Percentiles rank a stretch among this genome's conserved stretches.
phyloP scores from a whole-genome alignment of 2,113 vertebrate species.

The Eptesicus fuscus region DNA sequence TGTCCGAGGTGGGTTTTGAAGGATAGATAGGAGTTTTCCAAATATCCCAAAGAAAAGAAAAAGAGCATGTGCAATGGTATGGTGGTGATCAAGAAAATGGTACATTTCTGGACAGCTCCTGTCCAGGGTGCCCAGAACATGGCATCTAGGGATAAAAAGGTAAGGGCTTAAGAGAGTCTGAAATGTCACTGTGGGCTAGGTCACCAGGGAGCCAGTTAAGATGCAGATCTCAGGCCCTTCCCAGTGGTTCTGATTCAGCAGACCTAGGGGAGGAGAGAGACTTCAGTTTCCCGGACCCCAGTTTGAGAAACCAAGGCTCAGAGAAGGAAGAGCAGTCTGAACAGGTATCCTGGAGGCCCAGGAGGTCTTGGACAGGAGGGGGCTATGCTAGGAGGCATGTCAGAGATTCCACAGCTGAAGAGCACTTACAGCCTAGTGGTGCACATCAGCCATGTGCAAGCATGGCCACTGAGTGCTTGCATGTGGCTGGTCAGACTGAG shows the following conservation, averaged over 20 bases:
- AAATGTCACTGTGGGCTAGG: too few species aligned
- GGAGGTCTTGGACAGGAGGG: rapidly evolving
- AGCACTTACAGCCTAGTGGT: neutral
- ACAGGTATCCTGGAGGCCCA: neutral
- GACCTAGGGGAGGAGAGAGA: neutral
- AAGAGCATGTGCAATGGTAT: rapidly evolving
- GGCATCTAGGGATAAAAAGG: neutral
- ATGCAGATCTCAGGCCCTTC: neutral
- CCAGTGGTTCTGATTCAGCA: neutral
- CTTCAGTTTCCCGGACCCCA: rapidly evolving
- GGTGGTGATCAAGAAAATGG: neutral
- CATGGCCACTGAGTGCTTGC: neutral
- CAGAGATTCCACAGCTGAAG: neutral
- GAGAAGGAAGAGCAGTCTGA: neutral
- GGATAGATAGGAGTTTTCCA: neutral
- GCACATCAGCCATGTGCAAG: neutral
- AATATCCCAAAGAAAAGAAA: neutral
- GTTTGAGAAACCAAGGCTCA: neutral
- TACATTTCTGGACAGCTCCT: neutral
- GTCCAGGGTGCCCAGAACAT: rapidly evolving
- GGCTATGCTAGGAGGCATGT: rapidly evolving
- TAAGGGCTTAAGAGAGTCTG: neutral
- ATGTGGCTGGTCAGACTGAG: neutral
- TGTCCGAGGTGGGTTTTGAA: neutral
- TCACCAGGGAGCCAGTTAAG: too few species aligned